phyloP scores from a whole-genome alignment of 2,113 vertebrate genomes.

The Seriola aureovittata region DNA sequence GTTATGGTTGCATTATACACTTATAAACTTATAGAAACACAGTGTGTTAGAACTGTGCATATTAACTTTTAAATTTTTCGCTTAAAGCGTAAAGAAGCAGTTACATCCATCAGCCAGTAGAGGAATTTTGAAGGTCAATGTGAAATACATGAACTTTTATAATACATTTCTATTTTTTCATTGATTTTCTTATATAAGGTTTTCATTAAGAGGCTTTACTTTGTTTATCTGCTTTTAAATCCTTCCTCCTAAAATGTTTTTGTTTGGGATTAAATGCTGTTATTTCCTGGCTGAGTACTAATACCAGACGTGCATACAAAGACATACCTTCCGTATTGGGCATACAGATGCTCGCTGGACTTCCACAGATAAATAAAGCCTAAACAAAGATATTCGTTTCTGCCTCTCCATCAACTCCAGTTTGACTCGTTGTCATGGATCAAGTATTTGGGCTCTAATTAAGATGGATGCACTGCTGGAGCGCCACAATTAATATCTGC shows the following conservation, averaged over 20 bases:
- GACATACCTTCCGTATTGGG: too few relatives aligned
- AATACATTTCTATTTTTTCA: too few relatives aligned
- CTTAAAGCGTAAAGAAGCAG: not conserved
- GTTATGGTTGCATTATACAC: not conserved
- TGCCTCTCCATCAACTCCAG: not conserved
- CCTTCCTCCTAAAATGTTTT: not conserved
- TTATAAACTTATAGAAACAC: not conserved
- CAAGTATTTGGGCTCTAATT: constrained; percentile 31
- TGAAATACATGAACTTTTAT: not conserved
- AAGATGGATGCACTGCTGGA: constrained; percentile 22
- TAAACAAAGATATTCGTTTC: not conserved
- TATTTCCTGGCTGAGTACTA: not conserved
- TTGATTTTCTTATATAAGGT: not conserved
- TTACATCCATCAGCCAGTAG: not conserved
- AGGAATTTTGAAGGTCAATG: not conserved
- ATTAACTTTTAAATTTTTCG: too few relatives aligned
- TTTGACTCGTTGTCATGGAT: not conserved
- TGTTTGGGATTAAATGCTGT: too few relatives aligned
- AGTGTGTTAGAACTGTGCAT: not conserved
- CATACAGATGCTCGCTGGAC: not conserved
- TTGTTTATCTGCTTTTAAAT: not conserved
- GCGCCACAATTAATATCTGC: not conserved
- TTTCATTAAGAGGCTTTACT: not conserved
- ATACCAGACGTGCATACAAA: not conserved
- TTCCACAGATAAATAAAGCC: not conserved